A percentile compares a stretch with the other conserved stretches of the same genome.
These are phyloP conservation scores for Coluber constrictor DNA, from an alignment of 2,797 vertebrate genomes.

Conservation along the genomic window DNA sequence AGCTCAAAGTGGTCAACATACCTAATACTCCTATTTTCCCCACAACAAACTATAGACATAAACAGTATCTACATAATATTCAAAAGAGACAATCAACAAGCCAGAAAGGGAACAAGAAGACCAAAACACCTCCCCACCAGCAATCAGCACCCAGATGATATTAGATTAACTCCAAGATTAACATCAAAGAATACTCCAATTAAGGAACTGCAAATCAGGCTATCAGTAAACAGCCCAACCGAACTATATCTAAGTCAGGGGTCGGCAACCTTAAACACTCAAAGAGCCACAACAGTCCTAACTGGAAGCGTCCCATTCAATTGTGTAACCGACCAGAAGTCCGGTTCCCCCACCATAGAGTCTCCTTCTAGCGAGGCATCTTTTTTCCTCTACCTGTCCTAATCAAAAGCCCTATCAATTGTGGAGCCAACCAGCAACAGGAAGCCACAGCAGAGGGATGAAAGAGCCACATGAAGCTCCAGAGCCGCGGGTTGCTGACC, in stretches of 20 bases:
- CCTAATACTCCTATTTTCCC: neutral
- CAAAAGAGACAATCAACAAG: neutral
- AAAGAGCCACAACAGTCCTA: too few relatives aligned
- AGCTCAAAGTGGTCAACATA: neutral
- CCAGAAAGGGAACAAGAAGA: neutral
- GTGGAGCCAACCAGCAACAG: too few relatives aligned
- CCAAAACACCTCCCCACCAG: neutral
- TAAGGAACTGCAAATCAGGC: neutral
- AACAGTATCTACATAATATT: neutral
- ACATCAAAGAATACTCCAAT: neutral
- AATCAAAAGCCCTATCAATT: too few relatives aligned
- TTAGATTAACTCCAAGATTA: neutral
- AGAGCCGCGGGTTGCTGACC: too few relatives aligned
- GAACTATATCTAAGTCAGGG: neutral
- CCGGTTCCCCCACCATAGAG: too few relatives aligned
- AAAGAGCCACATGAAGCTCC: too few relatives aligned
- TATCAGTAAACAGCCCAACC: neutral
- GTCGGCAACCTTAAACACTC: too few relatives aligned
- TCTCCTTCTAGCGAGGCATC: too few relatives aligned
- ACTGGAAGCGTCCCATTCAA: too few relatives aligned
- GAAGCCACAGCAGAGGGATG: too few relatives aligned
- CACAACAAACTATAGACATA: neutral
- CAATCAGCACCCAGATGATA: neutral
- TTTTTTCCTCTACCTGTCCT: too few relatives aligned
- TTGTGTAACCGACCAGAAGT: too few relatives aligned